Evolutionary conservation across 1,140 invertebrate genomes (phyloP).

Genomic region (Venustaconcha ellipsiformis): DNA sequence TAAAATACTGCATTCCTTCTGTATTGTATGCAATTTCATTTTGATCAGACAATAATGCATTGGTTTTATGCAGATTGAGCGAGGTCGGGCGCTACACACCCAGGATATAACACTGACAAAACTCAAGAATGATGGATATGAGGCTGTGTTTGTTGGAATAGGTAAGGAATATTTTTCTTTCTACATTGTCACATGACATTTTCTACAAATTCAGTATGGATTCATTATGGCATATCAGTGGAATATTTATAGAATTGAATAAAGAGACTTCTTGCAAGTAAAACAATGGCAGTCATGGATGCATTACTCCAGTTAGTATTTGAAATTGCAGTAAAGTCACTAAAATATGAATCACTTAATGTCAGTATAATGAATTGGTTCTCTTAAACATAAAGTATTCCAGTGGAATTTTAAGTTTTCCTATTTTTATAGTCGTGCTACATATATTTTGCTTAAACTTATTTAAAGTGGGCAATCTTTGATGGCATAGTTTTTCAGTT

Average conservation of each 20-base stretch:
- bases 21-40: background rate
- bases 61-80: slow-evolving; percentile 61
- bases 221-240: background rate
- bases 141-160: slow-evolving; percentile 93
- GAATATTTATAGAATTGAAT: background rate
- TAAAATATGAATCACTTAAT: too few relatives aligned
- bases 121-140: slow-evolving; percentile 78
- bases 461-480: too few relatives aligned
- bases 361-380: too few relatives aligned
- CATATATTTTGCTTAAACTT: too few relatives aligned
- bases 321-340: too few relatives aligned
- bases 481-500: too few relatives aligned
- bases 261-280: background rate
- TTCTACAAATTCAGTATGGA: background rate
- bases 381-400: too few relatives aligned
- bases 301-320: too few relatives aligned
- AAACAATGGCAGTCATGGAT: too few relatives aligned
- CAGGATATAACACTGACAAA: slow-evolving; percentile 71
- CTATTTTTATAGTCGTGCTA: too few relatives aligned
- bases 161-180: slow-evolving; percentile 70
- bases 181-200: background rate
- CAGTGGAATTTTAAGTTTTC: too few relatives aligned
- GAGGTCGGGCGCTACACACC: slow-evolving; percentile 64
- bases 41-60: background rate
- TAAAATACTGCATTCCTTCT: too few relatives aligned